Percentiles rank a stretch among this genome's conserved stretches.
phyloP scores from a whole-genome alignment of 1,140 invertebrate genomes.

The Brachionus calyciflorus region DNA sequence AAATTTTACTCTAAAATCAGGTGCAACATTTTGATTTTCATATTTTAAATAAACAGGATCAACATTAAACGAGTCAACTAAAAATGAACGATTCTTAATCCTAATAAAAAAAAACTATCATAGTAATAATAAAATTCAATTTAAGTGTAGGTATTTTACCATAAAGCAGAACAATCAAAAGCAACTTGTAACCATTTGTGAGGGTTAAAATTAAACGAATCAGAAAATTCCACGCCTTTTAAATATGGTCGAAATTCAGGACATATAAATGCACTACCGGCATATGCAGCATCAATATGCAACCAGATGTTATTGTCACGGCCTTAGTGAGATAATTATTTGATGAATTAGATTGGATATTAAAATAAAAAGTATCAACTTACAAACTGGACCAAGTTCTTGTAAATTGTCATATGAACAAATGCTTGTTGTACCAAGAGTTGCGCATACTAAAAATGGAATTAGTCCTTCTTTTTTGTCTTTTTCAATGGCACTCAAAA shows the following conservation, averaged over 20 bases:
- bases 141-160: too few relatives aligned
- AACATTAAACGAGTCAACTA: constrained; percentile 81
- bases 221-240: constrained; percentile 69
- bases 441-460: constrained; percentile 92
- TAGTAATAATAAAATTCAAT: not conserved
- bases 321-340: not conserved
- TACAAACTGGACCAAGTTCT: constrained; percentile 64
- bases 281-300: constrained; percentile 88
- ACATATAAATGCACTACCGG: constrained; percentile 87
- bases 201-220: constrained; percentile 64
- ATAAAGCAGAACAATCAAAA: constrained; percentile 61
- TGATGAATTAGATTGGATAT: too few relatives aligned
- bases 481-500: constrained; percentile 73
- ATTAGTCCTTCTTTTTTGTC: constrained; percentile 85
- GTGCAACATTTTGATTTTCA: constrained; percentile 61
- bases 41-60: constrained; percentile 78
- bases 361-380: too few relatives aligned
- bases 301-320: constrained; percentile 75
- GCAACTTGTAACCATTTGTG: constrained; percentile 64
- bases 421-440: constrained; percentile 87
- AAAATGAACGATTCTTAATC: constrained; percentile 64
- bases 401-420: constrained; percentile 88
- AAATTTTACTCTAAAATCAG: constrained; percentile 65
- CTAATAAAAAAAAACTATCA: constrained; percentile 51
- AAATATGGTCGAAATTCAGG: constrained; percentile 77